These are phyloP conservation scores for Alaudala cheleensis DNA, from an alignment of 2,113 vertebrate species.

Conservation along the genomic window DNA sequence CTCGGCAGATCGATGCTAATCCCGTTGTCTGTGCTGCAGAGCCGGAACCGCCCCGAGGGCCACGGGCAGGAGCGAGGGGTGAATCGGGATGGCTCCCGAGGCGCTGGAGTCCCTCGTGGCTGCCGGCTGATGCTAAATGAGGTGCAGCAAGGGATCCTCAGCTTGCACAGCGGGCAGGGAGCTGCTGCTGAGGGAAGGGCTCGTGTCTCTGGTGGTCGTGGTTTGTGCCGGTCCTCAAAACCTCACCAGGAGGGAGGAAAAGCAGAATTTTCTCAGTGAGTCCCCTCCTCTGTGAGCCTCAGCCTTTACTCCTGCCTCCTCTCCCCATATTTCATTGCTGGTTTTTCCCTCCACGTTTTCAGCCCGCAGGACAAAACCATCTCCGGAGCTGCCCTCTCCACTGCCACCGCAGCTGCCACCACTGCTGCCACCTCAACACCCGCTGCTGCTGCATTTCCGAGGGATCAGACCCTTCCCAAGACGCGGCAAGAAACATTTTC, in stretches of 20 bases:
- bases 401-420: not conserved
- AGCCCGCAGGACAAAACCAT: not conserved
- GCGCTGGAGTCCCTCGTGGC: fast-evolving
- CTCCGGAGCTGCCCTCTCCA: not conserved
- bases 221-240: not conserved
- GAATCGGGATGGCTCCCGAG: not conserved
- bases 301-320: not conserved
- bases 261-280: not conserved
- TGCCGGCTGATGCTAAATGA: not conserved
- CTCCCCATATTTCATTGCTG: fast-evolving
- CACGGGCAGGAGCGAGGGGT: not conserved
- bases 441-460: fast-evolving
- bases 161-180: not conserved
- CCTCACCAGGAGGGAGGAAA: not conserved
- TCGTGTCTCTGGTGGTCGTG: fast-evolving
- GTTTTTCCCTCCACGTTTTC: not conserved
- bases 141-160: fast-evolving
- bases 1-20: not conserved
- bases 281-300: too few species aligned
- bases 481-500: fast-evolving
- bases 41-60: not conserved
- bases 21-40: not conserved
- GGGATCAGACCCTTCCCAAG: not conserved
- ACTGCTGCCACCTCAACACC: not conserved
- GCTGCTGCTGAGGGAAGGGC: not conserved